Evolutionary conservation across 64 coral and sea anemone species (phyloP), one percentile per base, ranked within the genome.

Genomic region (Anthopleura sola): DNA sequence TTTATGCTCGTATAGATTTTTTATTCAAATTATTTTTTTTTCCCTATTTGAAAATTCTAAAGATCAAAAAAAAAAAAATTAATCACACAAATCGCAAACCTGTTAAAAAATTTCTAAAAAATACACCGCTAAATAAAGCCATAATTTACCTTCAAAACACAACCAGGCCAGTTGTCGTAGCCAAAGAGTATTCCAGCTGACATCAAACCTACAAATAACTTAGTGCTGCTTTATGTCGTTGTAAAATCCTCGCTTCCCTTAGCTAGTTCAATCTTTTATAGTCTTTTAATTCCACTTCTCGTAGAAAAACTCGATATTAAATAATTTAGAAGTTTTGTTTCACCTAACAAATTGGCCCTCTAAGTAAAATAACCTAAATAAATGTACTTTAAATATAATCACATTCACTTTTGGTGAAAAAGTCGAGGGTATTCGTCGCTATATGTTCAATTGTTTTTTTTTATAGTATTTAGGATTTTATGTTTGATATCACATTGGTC

Each of bases 271-370:
- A 2, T 71, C 21, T 32, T 34, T 28, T 71, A 33, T 16, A 29
- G 13, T 71, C 23, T 71, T 71, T 34, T 32, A 34, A 71, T 31
- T 71, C 12, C 24, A 14, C 11, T 16, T n/a, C n/a, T 20, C 24
- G 3, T 16, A 71, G 60, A 66, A 66, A 66, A 28, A 66, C 9
- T 28, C 14, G 1, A 31, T 34, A 31, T 34, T 71, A 15, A 71
- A 71, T 71, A 31, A 71, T 71, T 71, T 12, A 71, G 66, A 0
- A 71, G 66, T 71, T 71, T 31, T n/a, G 58, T 71, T 71, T 71
- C 12, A 9, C 66, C 13, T 34, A 31, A 71, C 66, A 71, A 71
- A 71, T 71, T 71, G 28, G 66, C 66, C 14, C 26, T 71, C 66
- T 71, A 32, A 16, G 28, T 71, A 71, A 71, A 71, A 29, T 71